Evolutionary conservation across 2,797 vertebrate species (phyloP), one percentile per base, ranked within the genome.

Genomic region (Melanotaenia parkinsoni): DNA sequence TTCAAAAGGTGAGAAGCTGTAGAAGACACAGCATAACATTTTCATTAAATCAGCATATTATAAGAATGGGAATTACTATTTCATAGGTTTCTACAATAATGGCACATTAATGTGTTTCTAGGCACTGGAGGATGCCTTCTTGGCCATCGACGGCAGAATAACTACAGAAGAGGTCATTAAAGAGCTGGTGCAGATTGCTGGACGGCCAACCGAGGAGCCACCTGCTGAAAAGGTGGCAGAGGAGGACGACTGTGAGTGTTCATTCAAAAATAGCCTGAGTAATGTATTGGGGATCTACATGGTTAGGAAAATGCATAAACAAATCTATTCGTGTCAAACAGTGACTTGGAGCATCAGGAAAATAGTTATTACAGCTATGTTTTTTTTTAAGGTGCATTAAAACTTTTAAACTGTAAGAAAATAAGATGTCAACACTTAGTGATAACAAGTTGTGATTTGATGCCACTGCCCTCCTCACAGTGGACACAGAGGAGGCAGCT

Each of bases 71-170:
- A 20, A 61, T 3, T 28, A 2, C 18, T 22, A 5, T 5, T 13
- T 30, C 45, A 1, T n/a, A 13, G 4, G 6, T 4, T 62, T 35
- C 1, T 8, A 67, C 5, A 30, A 32, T 60, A 16, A 14, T 24
- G 33, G 30, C 4, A 37, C 28, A 26, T 71, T 22, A 51, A 30
- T 22, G 0, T 54, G 1, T 80, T 64, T 81, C 0, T 61, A 99
- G 98, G 98, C 98, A 40, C 92, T 99, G 82, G 97, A 99, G 85
- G 98, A 99, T 80, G 98, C 98, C 1, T 99, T 99, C 88, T 91
- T 99, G 86, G 96, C 96, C 85, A 97, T 99, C 1, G 98, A 99
- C 79, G 84, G 95, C 82, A 96, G 94, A 89, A 95, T 99, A 58
- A 99, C 97, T 57, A 96, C 95, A 32, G 98, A 98, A 75, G 96